Evolutionary conservation across 1,140 invertebrate genomes (phyloP), one percentile per base, ranked within the genome.

Genomic region (Triops cancriformis): DNA sequence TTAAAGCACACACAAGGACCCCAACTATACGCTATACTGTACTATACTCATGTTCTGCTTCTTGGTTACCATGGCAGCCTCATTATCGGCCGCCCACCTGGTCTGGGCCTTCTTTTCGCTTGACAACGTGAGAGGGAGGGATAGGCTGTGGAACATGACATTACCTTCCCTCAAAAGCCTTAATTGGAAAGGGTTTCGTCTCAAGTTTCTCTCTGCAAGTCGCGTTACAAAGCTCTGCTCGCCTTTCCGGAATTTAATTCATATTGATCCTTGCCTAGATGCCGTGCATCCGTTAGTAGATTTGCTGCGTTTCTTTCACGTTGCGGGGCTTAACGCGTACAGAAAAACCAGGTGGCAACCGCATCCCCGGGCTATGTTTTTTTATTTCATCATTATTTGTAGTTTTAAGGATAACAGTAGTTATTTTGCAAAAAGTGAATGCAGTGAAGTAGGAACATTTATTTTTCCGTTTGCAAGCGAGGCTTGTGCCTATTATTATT

Each of bases 1-100:
- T n/a, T n/a, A 64, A 64, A 14, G 31, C 31, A 37, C 31, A 37
- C 31, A 37, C 51, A 64, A 64, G 51, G 51, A 14, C 51, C n/a
- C 31, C 51, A 64, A 64, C 18, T 64, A 23, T 64, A 9, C 18
- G 0, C 31, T 37, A 37, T 37, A 2, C 31, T 37, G 31, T 37
- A 37, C 31, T 4, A 37, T 7, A 2, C 31, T 37, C 14, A 14
- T 64, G 9, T 14, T 64, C 14, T 9, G 18, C 18, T 64, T 64
- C 51, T 64, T 64, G 10, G 51, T 64, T 64, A n/a, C 51, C 51
- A 64, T 64, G 51, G 51, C 51, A 64, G 51, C 51, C 51, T 64
- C 51, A 64, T 64, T 64, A 64, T 64, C 51, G 51, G 51, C 51
- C 51, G 51, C 51, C 51, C 51, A 64, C 51, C 51, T 64, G 51